Evolutionary conservation across 2,888 invertebrate species (phyloP).

Genomic region (Morpho helenor): DNA sequence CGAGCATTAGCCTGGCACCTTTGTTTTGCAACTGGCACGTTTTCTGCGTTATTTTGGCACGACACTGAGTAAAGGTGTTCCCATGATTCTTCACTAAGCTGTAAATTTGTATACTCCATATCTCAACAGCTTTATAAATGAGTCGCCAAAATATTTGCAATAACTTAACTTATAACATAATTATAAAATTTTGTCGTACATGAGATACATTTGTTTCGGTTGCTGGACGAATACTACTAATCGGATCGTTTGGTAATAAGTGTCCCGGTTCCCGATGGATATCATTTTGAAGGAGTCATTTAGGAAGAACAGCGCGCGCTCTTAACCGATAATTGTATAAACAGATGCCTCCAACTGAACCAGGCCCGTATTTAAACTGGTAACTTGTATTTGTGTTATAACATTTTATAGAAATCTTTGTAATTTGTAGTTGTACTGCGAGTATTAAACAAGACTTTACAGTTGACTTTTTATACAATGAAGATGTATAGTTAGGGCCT

Average conservation of each 20-base stretch:
- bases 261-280: conserved; percentile 58
- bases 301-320: conserved; percentile 76
- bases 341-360: conserved; percentile 65
- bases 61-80: conserved; percentile 47
- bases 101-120: conserved; percentile 62
- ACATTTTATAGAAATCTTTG: too few species aligned
- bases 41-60: conserved; percentile 44
- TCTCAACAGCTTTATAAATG: background rate
- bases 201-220: conserved; percentile 29
- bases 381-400: too few species aligned
- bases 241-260: conserved; percentile 47
- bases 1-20: conserved; percentile 90
- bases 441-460: too few species aligned
- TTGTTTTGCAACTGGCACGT: conserved; percentile 74
- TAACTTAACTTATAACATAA: too few species aligned
- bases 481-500: too few species aligned
- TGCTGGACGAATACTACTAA: conserved; percentile 57
- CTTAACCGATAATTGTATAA: conserved; percentile 77
- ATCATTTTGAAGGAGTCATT: conserved; percentile 72
- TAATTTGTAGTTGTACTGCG: too few species aligned
- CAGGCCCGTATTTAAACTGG: conserved; percentile 43
- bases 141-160: too few species aligned
- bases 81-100: conserved; percentile 56
- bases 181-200: background rate
- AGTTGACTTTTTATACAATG: too few species aligned